phyloP scores from a whole-genome alignment of 2,797 vertebrate species.

The Falco peregrinus region DNA sequence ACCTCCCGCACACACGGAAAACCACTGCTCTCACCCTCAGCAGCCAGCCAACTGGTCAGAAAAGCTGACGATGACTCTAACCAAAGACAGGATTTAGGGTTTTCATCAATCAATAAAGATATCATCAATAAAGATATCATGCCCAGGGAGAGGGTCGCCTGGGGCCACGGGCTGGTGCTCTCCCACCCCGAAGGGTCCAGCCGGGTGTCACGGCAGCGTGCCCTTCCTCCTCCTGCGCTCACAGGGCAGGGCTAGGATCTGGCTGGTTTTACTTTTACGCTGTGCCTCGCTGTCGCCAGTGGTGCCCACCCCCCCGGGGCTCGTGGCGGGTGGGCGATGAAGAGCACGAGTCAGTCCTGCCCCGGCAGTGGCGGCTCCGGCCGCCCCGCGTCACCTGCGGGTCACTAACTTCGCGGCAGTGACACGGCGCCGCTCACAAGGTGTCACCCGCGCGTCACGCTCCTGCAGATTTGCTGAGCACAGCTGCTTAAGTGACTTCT shows the following conservation, averaged over 20 bases:
- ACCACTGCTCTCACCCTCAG: rapidly evolving
- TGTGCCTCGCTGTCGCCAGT: rapidly evolving
- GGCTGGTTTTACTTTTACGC: no score
- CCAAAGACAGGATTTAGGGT: background rate
- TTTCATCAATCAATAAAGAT: background rate
- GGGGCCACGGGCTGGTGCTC: no score
- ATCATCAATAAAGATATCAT: no score
- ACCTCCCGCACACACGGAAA: rapidly evolving
- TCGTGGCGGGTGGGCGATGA: rapidly evolving
- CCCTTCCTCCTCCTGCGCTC: rapidly evolving
- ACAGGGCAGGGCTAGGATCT: background rate
- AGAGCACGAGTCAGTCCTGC: no score
- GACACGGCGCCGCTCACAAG: background rate
- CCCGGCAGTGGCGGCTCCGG: rapidly evolving
- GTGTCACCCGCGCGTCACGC: background rate
- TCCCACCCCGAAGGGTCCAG: no score
- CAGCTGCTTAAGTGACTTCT: rapidly evolving
- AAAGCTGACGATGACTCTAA: background rate
- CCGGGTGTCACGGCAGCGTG: rapidly evolving
- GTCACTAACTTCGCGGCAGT: rapidly evolving
- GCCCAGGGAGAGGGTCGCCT: rapidly evolving
- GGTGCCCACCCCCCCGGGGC: no score
- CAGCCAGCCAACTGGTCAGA: background rate
- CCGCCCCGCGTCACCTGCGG: rapidly evolving
- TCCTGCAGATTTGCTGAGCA: rapidly evolving